A percentile compares a stretch with the other conserved stretches of the same genome.
phyloP scores from a whole-genome alignment of 2,888 invertebrate genomes.

The Leucozona laternaria region DNA sequence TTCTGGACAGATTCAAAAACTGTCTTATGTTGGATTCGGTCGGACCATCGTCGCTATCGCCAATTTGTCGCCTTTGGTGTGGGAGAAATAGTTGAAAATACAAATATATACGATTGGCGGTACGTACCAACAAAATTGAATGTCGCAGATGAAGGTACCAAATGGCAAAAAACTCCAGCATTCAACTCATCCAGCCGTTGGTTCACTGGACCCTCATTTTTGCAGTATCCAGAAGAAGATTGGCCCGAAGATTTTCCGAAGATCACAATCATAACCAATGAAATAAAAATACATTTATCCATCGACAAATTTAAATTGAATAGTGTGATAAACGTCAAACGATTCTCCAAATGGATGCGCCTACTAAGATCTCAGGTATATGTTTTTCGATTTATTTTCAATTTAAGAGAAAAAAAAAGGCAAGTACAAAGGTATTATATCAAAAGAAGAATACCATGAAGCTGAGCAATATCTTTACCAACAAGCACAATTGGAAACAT shows the following conservation, averaged over 20 bases:
- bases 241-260: not conserved
- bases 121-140: not conserved
- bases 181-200: not conserved
- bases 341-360: not conserved
- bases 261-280: not conserved
- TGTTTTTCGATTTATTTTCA: too few species aligned
- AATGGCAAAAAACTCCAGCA: not conserved
- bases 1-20: not conserved
- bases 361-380: constrained; percentile 9
- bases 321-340: not conserved
- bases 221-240: not conserved
- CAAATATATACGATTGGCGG: not conserved
- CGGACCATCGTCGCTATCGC: not conserved
- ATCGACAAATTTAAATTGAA: not conserved
- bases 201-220: not conserved
- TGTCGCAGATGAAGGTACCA: not conserved
- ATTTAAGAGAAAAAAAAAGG: not conserved
- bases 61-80: not conserved
- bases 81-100: not conserved
- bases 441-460: constrained; percentile 3
- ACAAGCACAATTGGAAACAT: not conserved
- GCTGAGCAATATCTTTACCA: constrained; percentile 2
- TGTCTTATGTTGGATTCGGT: not conserved
- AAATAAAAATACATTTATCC: not conserved
- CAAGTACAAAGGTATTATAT: not conserved